phyloP scores from a whole-genome alignment of 2,113 vertebrate genomes.

The Colistium nudipinnis region DNA sequence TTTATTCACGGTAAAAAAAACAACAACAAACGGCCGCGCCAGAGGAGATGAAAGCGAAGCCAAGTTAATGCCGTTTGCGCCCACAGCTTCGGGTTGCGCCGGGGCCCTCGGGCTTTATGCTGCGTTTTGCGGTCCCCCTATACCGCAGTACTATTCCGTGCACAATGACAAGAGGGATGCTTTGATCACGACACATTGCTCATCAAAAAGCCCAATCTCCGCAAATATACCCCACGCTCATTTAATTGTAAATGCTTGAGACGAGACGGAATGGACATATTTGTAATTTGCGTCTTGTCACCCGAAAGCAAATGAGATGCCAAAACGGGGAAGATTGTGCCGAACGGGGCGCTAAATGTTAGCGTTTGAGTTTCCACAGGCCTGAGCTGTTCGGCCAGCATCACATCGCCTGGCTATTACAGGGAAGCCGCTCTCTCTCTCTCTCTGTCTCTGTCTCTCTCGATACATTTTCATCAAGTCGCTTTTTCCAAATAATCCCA shows the following conservation, averaged over 20 bases:
- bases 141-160: neutral
- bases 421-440: neutral
- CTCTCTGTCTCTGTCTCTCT: neutral
- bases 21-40: too few relatives aligned
- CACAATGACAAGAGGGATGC: neutral
- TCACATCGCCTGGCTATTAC: neutral
- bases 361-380: neutral
- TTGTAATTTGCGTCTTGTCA: neutral
- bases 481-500: too few relatives aligned
- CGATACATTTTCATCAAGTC: neutral
- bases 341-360: neutral
- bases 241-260: neutral
- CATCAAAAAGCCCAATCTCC: neutral
- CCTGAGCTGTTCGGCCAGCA: neutral
- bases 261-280: neutral
- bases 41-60: too few relatives aligned
- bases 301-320: neutral
- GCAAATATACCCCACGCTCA: neutral
- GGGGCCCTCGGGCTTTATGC: neutral
- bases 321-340: neutral
- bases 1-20: slow-evolving; percentile 10
- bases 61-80: too few relatives aligned
- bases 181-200: neutral
- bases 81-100: too few relatives aligned
- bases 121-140: neutral